Conservation (phyloP, 1,140 invertebrate genomes). For the Theocolax elegans region DNA sequence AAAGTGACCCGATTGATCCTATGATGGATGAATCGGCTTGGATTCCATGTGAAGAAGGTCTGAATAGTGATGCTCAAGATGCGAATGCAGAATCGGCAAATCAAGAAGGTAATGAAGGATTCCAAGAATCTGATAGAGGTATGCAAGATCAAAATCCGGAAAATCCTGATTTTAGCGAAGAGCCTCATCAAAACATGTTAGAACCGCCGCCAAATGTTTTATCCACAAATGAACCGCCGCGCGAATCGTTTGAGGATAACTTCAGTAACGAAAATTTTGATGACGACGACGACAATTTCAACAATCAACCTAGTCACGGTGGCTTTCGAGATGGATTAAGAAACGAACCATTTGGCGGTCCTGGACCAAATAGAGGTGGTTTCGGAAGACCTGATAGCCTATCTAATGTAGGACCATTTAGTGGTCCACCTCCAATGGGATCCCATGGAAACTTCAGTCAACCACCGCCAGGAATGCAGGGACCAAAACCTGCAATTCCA, state of each 20-base stretch:
- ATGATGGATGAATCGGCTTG: constrained; percentile 26
- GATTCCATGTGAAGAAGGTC: constrained; percentile 7
- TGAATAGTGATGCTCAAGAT: neutral
- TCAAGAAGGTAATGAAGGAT: neutral
- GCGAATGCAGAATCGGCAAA: neutral
- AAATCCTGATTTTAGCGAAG: no score
- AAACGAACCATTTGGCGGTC: neutral
- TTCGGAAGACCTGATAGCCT: no score
- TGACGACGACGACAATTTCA: constrained; percentile 11
- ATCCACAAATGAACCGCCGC: no score
- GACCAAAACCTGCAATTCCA: constrained; percentile 29
- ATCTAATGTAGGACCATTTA: constrained; percentile 10
- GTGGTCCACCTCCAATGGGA: constrained; percentile 1
- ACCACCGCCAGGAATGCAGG: neutral
- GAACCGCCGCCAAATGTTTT: constrained; percentile 62
- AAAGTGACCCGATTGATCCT: constrained; percentile 18
- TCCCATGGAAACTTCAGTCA: neutral
- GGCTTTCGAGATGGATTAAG: constrained; percentile 8
- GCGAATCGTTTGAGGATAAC: constrained; percentile 28
- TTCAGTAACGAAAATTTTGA: constrained; percentile 16
- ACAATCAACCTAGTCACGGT: constrained; percentile 12
- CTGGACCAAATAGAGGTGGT: neutral
- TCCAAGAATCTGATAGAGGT: neutral
- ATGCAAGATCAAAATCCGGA: constrained; percentile 38
- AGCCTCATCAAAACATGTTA: no score